Conservation (phyloP, 2,113 vertebrate genomes). For the Apeltes quadracus region DNA sequence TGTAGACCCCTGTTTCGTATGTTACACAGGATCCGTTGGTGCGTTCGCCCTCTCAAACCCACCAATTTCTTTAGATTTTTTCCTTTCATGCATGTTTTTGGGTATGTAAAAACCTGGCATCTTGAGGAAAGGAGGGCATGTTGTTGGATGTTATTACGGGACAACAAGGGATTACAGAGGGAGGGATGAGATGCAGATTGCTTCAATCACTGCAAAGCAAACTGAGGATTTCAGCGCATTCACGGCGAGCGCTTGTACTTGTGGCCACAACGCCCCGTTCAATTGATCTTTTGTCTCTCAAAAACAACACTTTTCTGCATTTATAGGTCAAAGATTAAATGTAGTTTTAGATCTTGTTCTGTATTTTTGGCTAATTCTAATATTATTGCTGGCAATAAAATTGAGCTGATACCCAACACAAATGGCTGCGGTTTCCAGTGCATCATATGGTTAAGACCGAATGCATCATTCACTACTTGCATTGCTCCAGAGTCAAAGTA, state of each 20-base stretch:
- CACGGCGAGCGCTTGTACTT: not conserved
- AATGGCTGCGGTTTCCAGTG: conserved; percentile 43
- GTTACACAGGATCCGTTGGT: not conserved
- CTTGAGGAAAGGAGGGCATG: conserved; percentile 7
- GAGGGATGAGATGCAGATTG: conserved; percentile 49
- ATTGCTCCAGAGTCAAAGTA: conserved; percentile 28
- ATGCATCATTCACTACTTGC: conserved; percentile 65
- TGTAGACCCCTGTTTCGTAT: not conserved
- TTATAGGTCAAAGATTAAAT: not conserved
- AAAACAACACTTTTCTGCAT: not conserved
- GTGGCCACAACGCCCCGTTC: not conserved
- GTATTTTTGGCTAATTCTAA: not conserved
- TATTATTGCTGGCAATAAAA: not conserved
- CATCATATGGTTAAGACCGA: conserved; percentile 43
- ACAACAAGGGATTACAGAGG: conserved; percentile 27
- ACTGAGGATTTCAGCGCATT: not conserved
- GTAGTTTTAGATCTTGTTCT: not conserved
- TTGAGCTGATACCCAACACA: conserved; percentile 24
- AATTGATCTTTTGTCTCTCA: not conserved
- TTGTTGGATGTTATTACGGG: conserved; percentile 54
- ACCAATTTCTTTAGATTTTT: not conserved
- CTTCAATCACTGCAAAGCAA: conserved; percentile 38
- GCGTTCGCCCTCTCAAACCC: not conserved
- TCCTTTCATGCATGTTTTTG: not conserved
- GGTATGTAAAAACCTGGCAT: not conserved